Evolutionary conservation across 2,888 invertebrate genomes (phyloP).

Genomic region (Hirtodrosophila duncani): DNA sequence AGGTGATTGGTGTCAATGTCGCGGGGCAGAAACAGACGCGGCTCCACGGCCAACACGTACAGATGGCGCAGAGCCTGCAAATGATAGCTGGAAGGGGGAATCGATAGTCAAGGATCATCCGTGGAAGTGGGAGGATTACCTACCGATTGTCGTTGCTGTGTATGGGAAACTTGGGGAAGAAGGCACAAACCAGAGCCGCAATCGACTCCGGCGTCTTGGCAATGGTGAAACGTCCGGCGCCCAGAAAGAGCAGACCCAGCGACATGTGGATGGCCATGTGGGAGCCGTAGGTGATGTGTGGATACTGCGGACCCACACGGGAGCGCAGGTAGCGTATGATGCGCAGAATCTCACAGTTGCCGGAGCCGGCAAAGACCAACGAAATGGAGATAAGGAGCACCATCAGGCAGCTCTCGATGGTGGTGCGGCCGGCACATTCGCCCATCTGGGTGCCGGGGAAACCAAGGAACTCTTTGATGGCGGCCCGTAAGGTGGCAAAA

Average conservation of each 20-base stretch:
- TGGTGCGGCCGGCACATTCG: slow-evolving; percentile 92
- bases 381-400: slow-evolving; percentile 85
- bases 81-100: slow-evolving; percentile 89
- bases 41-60: slow-evolving; percentile 96
- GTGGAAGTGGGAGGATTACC: too few species aligned
- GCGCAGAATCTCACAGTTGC: slow-evolving; percentile 89
- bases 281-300: slow-evolving; percentile 90
- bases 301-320: slow-evolving; percentile 85
- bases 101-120: too few species aligned
- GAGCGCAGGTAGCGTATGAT: slow-evolving; percentile 91
- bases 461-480: slow-evolving; percentile 75
- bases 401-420: slow-evolving; percentile 92
- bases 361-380: slow-evolving; percentile 96
- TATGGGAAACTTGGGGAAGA: slow-evolving; percentile 98
- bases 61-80: slow-evolving; percentile 97
- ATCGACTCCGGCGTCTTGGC: slow-evolving; percentile 90
- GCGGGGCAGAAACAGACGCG: slow-evolving; percentile 90
- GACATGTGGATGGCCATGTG: slow-evolving; percentile 98
- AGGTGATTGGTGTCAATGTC: slow-evolving; percentile 89
- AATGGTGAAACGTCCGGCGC: slow-evolving; percentile 93
- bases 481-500: slow-evolving; percentile 82
- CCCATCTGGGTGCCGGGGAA: slow-evolving; percentile 85
- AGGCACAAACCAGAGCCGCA: slow-evolving; percentile 93
- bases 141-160: slow-evolving; percentile 97
- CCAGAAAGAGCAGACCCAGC: slow-evolving; percentile 93